Evolutionary conservation across 2,888 invertebrate species (phyloP), one percentile per base, ranked within the genome.

Genomic region (Drymonia ruficornis): DNA sequence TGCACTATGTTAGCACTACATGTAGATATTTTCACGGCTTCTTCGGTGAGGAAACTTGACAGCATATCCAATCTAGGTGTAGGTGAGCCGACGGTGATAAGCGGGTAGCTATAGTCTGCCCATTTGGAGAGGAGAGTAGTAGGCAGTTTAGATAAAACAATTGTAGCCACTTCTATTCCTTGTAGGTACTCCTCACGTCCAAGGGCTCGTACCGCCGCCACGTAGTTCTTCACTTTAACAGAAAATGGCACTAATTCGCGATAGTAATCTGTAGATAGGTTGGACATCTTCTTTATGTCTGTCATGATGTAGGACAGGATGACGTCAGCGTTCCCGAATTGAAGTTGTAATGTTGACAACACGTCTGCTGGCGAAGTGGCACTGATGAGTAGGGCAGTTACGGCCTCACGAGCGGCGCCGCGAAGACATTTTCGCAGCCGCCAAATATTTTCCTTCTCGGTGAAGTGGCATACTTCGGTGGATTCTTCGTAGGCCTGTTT

Each of bases 401-500:
- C 54, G n/a, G 46, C 45, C 40, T 54, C 38, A 15, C 15, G 13
- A 18, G 34, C 34, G 15, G 38, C 16, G 5, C 57, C 53, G 7
- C 36, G 31, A 7, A 57, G 45, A 23, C 44, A 52, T 36, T 52
- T 52, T 31, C 56, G 43, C 13, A 53, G 31, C 2, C 56, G 36
- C 53, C 50, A 57, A 15, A 57, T 16, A 15, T 57, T 53, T 49
- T 57, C 49, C 6, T 47, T 48, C 1, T 48, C 44, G n/a, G 3
- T 57, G 18, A 38, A 57, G 12, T 51, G 38, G 15, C 57, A 57
- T 8, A 53, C 28, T 9, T 38, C n/a, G 3, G 49, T 45, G 0
- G 50, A 58, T 36, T 58, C 52, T 13, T 43, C 42, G 31, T 45
- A 58, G 1, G 52, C 54, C 15, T 49, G 29, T 15, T 55, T 52